A percentile compares a stretch with the other conserved stretches of the same genome.
These are phyloP conservation scores for Trissolcus basalis DNA, from an alignment of 1,140 invertebrate species.

Conservation along the genomic window DNA sequence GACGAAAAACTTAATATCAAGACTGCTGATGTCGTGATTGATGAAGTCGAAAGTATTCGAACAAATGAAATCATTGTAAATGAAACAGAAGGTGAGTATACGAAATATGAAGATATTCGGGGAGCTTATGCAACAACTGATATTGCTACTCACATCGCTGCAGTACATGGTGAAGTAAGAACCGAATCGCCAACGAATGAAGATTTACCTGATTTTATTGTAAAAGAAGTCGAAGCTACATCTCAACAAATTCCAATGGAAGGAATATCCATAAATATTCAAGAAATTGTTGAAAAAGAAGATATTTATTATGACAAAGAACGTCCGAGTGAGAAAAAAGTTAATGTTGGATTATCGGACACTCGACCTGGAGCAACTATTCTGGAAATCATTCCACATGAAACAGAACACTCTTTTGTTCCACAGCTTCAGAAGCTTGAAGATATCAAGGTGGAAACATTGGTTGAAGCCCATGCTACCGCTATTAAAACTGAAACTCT, in stretches of 20 bases:
- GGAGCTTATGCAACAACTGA: slow-evolving; percentile 72
- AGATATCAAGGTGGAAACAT: slow-evolving; percentile 69
- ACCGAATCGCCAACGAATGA: slow-evolving; percentile 74
- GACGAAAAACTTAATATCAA: slow-evolving; percentile 70
- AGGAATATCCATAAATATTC: slow-evolving; percentile 75
- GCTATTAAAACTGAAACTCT: slow-evolving; percentile 76
- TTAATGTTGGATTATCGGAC: slow-evolving; percentile 75
- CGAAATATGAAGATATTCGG: slow-evolving; percentile 63
- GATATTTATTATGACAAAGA: slow-evolving; percentile 69
- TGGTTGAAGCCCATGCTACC: slow-evolving; percentile 74
- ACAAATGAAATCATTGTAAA: slow-evolving; percentile 76
- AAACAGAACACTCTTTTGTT: slow-evolving; percentile 76
- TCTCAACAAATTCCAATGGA: slow-evolving; percentile 73
- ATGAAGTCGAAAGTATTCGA: slow-evolving; percentile 76
- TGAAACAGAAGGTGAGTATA: slow-evolving; percentile 73
- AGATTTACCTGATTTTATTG: slow-evolving; percentile 67
- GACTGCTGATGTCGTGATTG: slow-evolving; percentile 73
- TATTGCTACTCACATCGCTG: slow-evolving; percentile 74
- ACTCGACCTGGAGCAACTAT: slow-evolving; percentile 72
- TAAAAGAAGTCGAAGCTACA: slow-evolving; percentile 72
- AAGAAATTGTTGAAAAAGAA: slow-evolving; percentile 79
- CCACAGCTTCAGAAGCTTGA: slow-evolving; percentile 65
- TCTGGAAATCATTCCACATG: slow-evolving; percentile 76
- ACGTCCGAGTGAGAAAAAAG: slow-evolving; percentile 75
- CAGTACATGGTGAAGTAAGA: slow-evolving; percentile 75